Percentiles rank a stretch among this genome's conserved stretches.
These are phyloP conservation scores for Drosophila truncata DNA, from an alignment of 1,140 invertebrate genomes.

Conservation along the genomic window DNA sequence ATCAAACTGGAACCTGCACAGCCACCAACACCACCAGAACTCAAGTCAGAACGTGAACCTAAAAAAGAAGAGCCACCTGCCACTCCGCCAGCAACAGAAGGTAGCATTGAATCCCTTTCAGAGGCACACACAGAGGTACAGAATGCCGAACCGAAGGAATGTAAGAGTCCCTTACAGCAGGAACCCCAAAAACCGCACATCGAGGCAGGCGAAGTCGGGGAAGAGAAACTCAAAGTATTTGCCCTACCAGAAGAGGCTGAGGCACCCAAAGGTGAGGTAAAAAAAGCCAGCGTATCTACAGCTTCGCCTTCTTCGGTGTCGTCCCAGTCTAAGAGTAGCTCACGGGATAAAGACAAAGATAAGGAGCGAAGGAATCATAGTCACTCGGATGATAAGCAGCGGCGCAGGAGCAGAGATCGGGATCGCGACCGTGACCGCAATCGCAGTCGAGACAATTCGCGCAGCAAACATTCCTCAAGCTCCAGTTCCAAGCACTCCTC, in stretches of 20 bases:
- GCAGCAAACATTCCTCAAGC: conserved; percentile 59
- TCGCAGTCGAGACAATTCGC: conserved; percentile 52
- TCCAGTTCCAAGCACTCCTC: conserved; percentile 72
- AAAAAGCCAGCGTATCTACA: conserved; percentile 30
- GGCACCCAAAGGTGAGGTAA: conserved; percentile 23
- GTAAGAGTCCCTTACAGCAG: not conserved
- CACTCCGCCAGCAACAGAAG: not conserved
- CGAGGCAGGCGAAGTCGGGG: not conserved
- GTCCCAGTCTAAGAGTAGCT: conserved; percentile 63
- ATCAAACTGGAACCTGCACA: conserved; percentile 3
- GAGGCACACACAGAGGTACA: not conserved
- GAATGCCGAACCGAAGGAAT: not conserved
- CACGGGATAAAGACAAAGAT: conserved; percentile 56
- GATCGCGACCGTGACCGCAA: conserved; percentile 53
- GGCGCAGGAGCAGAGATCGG: conserved; percentile 49
- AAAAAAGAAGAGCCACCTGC: not conserved
- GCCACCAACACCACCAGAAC: not conserved
- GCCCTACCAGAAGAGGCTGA: not conserved
- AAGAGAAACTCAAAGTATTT: not conserved
- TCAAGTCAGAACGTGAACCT: not conserved
- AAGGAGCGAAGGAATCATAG: conserved; percentile 53
- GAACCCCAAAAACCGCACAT: not conserved
- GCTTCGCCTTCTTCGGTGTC: conserved; percentile 55
- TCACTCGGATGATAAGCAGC: conserved; percentile 51
- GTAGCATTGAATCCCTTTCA: not conserved